Evolutionary conservation across 92 coral and sea anemone genomes (phyloP).

Genomic region (Pocillopora grandis): DNA sequence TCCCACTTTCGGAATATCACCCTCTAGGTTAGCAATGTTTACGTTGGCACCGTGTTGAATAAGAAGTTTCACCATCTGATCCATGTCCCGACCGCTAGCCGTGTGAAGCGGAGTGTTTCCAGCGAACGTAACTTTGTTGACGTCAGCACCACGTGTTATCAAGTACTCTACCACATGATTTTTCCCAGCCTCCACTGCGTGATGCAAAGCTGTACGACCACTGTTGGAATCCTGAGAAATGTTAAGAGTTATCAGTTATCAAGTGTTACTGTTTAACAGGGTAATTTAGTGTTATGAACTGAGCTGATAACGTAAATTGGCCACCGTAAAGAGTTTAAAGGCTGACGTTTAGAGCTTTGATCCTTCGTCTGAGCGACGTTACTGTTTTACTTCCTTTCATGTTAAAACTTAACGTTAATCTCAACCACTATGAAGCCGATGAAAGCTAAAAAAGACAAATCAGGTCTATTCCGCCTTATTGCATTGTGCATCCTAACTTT

Average conservation of each 20-base stretch:
- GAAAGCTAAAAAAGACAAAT: too few species aligned
- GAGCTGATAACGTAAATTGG: too few species aligned
- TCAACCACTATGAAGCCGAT: too few species aligned
- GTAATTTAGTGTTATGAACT: too few species aligned
- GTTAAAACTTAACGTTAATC: neutral
- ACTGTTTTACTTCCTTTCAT: neutral
- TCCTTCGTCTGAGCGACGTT: too few species aligned
- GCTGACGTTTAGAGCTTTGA: too few species aligned
- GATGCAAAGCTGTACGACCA: slow-evolving; percentile 96
- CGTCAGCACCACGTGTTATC: slow-evolving; percentile 80
- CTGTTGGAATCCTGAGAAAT: slow-evolving; percentile 79
- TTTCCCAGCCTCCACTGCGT: slow-evolving; percentile 94
- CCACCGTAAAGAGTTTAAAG: too few species aligned
- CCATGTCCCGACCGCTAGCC: slow-evolving; percentile 96
- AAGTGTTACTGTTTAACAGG: neutral
- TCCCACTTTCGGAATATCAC: slow-evolving; percentile 82
- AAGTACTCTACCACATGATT: slow-evolving; percentile 77
- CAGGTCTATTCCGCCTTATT: too few species aligned
- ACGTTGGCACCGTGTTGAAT: slow-evolving; percentile 81
- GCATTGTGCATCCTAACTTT: too few species aligned
- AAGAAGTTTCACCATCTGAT: slow-evolving; percentile 72
- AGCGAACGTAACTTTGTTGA: slow-evolving; percentile 83
- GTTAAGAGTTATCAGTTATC: neutral
- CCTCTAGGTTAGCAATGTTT: slow-evolving; percentile 83
- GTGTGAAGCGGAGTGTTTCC: slow-evolving; percentile 97